phyloP scores from a whole-genome alignment of 2,888 invertebrate species.

The Ametastegia equiseti region DNA sequence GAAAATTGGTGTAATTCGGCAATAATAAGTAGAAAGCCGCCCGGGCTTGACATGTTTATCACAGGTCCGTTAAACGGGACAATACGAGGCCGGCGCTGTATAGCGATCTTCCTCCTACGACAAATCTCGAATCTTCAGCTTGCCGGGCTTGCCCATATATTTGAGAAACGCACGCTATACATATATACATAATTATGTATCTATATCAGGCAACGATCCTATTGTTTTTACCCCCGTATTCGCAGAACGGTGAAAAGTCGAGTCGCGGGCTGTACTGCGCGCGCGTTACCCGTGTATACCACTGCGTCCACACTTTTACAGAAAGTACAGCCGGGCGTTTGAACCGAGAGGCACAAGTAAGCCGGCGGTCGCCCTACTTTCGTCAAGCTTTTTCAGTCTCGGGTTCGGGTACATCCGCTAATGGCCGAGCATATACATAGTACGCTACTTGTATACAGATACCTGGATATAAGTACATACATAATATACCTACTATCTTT shows the following conservation, averaged over 20 bases:
- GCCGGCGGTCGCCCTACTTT: constrained; percentile 27
- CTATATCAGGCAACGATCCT: neutral
- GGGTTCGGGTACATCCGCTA: neutral
- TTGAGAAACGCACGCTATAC: neutral
- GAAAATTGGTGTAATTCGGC: too few species aligned
- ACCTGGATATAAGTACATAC: neutral
- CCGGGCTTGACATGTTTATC: too few species aligned
- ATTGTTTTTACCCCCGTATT: neutral
- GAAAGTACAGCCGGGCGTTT: neutral
- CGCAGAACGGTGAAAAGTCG: constrained; percentile 1
- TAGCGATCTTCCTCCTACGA: too few species aligned
- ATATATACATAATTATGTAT: too few species aligned
- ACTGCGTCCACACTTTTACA: neutral
- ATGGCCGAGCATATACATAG: neutral
- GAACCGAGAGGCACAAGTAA: constrained; percentile 14
- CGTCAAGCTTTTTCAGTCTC: constrained; percentile 22
- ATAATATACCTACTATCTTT: too few species aligned
- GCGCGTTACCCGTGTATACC: neutral
- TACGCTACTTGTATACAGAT: neutral
- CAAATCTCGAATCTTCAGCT: too few species aligned
- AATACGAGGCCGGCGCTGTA: too few species aligned
- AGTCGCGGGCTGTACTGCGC: neutral
- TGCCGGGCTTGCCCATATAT: neutral
- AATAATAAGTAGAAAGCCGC: too few species aligned
- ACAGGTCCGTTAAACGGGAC: too few species aligned